Evolutionary conservation across 1,140 invertebrate genomes (phyloP).

Genomic region (Leptopilina clavipes): DNA sequence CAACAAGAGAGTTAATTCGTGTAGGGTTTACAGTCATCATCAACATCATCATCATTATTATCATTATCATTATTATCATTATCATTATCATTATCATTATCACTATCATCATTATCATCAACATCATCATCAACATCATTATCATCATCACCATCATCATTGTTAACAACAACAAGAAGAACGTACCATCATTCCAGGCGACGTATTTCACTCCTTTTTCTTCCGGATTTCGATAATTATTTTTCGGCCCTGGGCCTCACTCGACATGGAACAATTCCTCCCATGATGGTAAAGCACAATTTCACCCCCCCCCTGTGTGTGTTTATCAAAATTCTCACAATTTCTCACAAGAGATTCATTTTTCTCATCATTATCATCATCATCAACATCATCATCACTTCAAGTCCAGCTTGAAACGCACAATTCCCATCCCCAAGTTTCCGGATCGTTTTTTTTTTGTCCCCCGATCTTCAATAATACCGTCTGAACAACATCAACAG

Average conservation of each 20-base stretch:
- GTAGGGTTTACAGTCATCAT: too few species aligned
- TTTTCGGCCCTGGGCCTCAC: neutral
- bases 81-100: too few species aligned
- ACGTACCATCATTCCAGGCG: constrained; percentile 73
- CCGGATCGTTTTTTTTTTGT: neutral
- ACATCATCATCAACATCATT: too few species aligned
- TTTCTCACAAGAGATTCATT: too few species aligned
- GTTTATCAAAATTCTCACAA: neutral
- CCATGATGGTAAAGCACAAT: neutral
- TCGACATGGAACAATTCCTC: too few species aligned
- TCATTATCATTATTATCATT: too few species aligned
- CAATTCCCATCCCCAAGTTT: neutral
- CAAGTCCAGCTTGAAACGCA: constrained; percentile 2
- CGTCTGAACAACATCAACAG: constrained; percentile 4
- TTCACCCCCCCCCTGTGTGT: too few species aligned
- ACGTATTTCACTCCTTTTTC: constrained; percentile 37
- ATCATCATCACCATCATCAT: too few species aligned
- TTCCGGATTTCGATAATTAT: neutral
- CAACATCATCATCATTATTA: too few species aligned
- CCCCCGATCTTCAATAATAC: neutral
- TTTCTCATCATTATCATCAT: too few species aligned
- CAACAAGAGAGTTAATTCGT: too few species aligned
- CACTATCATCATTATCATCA: too few species aligned
- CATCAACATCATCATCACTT: neutral
- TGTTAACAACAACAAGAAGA: neutral